Evolutionary conservation across 2,113 vertebrate species (phyloP).

Genomic region (Aythya baeri): DNA sequence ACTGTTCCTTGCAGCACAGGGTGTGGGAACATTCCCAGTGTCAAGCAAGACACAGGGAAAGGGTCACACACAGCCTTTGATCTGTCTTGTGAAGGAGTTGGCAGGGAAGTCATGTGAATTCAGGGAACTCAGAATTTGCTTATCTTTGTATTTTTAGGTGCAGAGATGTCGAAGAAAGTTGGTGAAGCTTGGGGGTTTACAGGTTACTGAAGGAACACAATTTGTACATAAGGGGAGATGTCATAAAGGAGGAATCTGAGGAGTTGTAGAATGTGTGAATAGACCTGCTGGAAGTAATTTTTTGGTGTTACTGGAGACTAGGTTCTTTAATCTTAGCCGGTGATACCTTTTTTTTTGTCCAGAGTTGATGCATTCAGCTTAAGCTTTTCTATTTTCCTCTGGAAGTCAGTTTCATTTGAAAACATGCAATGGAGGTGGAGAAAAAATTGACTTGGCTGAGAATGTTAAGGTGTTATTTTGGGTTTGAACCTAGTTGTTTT

Average conservation of each 20-base stretch:
- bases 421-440: neutral
- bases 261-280: neutral
- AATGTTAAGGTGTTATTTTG: conserved; percentile 11
- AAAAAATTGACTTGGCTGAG: neutral
- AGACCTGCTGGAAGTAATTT: neutral
- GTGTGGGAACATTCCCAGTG: conserved; percentile 30
- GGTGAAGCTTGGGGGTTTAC: neutral
- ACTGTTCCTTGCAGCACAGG: conserved; percentile 48
- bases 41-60: conserved; percentile 27
- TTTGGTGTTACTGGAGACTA: neutral
- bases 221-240: neutral
- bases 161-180: neutral
- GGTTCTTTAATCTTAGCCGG: neutral
- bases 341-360: neutral
- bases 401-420: neutral
- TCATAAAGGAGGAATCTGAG: neutral
- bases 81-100: conserved; percentile 51
- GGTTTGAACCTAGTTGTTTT: conserved; percentile 7
- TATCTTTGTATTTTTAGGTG: conserved; percentile 53
- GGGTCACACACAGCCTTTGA: conserved; percentile 43
- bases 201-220: neutral
- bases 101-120: conserved; percentile 9
- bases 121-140: neutral
- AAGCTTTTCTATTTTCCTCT: neutral
- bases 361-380: neutral